phyloP scores from a whole-genome alignment of 2,797 vertebrate species.

The Semotilus atromaculatus region DNA sequence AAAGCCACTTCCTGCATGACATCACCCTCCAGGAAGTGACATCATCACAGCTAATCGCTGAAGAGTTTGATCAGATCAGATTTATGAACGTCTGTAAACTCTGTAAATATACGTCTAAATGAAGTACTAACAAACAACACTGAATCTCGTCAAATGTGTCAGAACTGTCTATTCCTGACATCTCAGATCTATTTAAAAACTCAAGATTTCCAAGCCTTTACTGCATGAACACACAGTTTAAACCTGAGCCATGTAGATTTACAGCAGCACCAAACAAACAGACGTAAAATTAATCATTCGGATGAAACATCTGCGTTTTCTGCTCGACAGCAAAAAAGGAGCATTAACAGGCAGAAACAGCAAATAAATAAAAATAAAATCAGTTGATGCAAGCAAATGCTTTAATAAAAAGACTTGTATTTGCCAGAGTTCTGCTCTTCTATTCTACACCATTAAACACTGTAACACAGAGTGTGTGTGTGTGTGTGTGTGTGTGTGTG shows the following conservation, averaged over 20 bases:
- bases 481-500: not conserved
- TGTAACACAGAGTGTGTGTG: not conserved
- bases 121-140: not conserved
- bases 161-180: not conserved
- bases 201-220: too few relatives aligned
- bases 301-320: conserved; percentile 45
- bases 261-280: conserved; percentile 9
- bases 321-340: conserved; percentile 47
- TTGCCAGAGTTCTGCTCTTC: conserved; percentile 53
- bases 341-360: conserved; percentile 24
- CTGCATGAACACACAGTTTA: conserved; percentile 2
- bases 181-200: not conserved
- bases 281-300: conserved; percentile 38
- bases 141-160: not conserved
- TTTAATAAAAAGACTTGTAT: conserved; percentile 35
- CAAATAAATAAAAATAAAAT: conserved; percentile 41
- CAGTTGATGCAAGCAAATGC: conserved; percentile 41
- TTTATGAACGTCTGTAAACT: not conserved
- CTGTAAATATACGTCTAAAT: too few relatives aligned
- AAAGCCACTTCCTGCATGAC: not conserved
- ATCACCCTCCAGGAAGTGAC: not conserved
- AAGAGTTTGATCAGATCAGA: not conserved
- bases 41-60: not conserved
- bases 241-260: conserved; percentile 28
- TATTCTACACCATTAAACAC: conserved; percentile 71